phyloP scores from a whole-genome alignment of 2,797 vertebrate species.

The Balearica regulorum region DNA sequence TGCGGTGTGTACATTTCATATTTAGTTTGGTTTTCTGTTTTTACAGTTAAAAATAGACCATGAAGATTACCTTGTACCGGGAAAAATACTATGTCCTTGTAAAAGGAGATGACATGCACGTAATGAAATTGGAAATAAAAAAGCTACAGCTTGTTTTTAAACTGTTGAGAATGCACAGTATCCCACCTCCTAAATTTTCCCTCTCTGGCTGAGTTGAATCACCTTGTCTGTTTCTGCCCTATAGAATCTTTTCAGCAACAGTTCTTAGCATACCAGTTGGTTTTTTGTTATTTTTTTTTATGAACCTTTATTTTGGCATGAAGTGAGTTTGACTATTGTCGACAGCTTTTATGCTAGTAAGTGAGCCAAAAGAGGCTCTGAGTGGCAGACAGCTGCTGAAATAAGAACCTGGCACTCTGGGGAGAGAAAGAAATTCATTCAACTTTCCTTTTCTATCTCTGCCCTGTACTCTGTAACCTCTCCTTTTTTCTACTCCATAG shows the following conservation, averaged over 20 bases:
- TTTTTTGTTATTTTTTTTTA: background rate
- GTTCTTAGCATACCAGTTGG: background rate
- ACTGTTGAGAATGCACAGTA: background rate
- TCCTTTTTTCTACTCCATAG: background rate
- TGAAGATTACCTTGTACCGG: background rate
- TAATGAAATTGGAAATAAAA: background rate
- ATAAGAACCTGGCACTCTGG: background rate
- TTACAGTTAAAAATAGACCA: background rate
- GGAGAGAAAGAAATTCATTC: background rate
- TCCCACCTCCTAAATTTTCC: background rate
- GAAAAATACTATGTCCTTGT: background rate
- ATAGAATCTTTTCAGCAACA: background rate
- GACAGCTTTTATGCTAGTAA: background rate
- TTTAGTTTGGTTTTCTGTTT: constrained; percentile 1
- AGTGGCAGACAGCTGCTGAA: constrained; percentile 26
- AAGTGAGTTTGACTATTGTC: background rate
- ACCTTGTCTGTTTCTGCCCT: background rate
- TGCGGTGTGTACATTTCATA: background rate
- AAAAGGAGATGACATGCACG: background rate
- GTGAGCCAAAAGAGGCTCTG: background rate
- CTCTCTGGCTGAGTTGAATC: background rate
- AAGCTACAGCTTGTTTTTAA: background rate
- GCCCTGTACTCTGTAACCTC: background rate
- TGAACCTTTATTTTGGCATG: background rate
- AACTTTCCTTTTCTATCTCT: background rate